phyloP scores from a whole-genome alignment of 2,888 invertebrate genomes.

The Epirrhoe alternata region DNA sequence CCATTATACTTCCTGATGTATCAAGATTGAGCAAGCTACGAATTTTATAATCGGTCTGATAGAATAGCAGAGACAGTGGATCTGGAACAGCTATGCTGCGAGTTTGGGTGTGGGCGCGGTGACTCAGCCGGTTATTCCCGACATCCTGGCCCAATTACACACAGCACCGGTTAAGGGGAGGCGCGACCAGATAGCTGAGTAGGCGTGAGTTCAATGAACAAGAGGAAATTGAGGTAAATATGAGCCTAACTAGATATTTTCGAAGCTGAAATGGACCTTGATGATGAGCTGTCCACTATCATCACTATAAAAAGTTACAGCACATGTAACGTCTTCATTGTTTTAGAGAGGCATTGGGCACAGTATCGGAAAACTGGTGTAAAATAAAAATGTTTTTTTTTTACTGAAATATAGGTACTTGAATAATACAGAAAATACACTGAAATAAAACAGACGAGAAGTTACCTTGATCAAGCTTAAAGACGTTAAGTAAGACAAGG shows the following conservation, averaged over 20 bases:
- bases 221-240: constrained; percentile 9
- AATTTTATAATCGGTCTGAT: not conserved
- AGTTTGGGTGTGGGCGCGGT: constrained; percentile 54
- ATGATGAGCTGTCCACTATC: not conserved
- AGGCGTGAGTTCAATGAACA: constrained; percentile 28
- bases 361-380: too few relatives aligned
- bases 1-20: too few relatives aligned
- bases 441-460: too few relatives aligned
- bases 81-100: constrained; percentile 16
- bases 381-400: too few relatives aligned
- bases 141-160: constrained; percentile 76
- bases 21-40: too few relatives aligned
- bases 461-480: too few relatives aligned
- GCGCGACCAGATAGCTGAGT: constrained; percentile 36
- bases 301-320: too few relatives aligned
- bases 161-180: constrained; percentile 63
- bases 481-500: not conserved
- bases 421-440: too few relatives aligned
- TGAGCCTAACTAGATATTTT: not conserved
- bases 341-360: too few relatives aligned
- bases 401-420: too few relatives aligned
- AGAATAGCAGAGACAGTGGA: not conserved
- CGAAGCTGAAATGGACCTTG: not conserved
- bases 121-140: constrained; percentile 79
- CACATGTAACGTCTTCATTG: too few relatives aligned